phyloP scores from a whole-genome alignment of 1,140 invertebrate genomes.

The Doryteuthis pealeii region DNA sequence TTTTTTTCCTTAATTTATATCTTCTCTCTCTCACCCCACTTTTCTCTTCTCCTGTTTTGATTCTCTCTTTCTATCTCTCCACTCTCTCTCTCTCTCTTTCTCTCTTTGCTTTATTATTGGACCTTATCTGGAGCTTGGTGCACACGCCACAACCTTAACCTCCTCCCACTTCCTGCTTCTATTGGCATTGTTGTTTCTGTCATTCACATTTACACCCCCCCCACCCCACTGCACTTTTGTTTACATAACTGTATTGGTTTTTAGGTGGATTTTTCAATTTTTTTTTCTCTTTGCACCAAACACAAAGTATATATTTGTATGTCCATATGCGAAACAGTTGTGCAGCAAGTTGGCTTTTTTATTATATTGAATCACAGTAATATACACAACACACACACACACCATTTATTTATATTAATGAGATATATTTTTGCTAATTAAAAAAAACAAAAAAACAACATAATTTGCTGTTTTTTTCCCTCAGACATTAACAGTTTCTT shows the following conservation, averaged over 20 bases:
- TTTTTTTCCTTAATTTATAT: background rate
- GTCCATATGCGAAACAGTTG: background rate
- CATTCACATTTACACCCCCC: background rate
- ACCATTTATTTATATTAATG: too few relatives aligned
- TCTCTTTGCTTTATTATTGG: conserved; percentile 6
- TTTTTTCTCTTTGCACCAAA: background rate
- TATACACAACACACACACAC: too few relatives aligned
- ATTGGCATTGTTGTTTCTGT: conserved; percentile 8
- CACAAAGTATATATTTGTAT: background rate
- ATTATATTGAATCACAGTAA: background rate
- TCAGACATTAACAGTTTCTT: too few relatives aligned
- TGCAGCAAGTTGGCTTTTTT: background rate
- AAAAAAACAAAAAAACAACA: too few relatives aligned
- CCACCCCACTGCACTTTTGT: background rate
- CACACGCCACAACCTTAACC: conserved; percentile 3
- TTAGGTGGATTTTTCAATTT: background rate
- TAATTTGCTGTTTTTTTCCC: too few relatives aligned
- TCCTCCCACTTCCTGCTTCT: conserved; percentile 7
- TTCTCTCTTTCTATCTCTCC: background rate
- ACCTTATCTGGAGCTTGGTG: conserved; percentile 7
- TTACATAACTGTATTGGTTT: background rate
- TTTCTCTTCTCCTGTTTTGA: too few relatives aligned
- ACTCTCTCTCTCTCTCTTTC: background rate
- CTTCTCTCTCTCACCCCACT: too few relatives aligned
- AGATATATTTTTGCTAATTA: too few relatives aligned